Evolutionary conservation across 2,113 vertebrate genomes (phyloP), one percentile per base, ranked within the genome.

Genomic region (Dipodomys stephensi): DNA sequence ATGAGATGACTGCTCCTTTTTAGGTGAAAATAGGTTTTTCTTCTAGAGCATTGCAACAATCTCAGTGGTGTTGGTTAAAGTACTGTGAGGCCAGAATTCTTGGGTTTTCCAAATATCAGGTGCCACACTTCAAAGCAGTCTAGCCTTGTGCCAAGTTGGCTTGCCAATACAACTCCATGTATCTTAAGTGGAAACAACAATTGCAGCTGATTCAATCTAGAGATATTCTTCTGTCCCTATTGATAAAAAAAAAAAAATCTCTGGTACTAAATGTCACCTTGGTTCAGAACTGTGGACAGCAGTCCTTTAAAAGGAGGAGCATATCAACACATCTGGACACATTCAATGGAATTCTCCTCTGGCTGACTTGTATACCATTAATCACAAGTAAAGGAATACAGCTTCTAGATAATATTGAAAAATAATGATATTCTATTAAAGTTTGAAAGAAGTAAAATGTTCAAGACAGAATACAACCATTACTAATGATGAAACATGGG

Each of bases 211-310:
- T 82, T 65, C 53, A 71, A 30, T 87, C 69, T 49, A 81, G 18
- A 65, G 16, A 9, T 2, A 3, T 44, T 85, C 53, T 87, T 83
- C 39, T 77, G 60, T 78, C 20, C 86, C 22, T 44, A 18, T 72
- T 5, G 0, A 84, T 79, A 87, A 94, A 80, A 10, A 28, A n/a
- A 69, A 94, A 80, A 10, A 28, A 69, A 53, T 91, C 53, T 22
- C 19, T 90, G 62, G 39, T 88, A 80, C 11, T 94, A 91, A 92
- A 92, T 89, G 27, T 91, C 74, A 93, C 81, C 77, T 67, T 90
- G 65, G 32, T 83, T 93, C 91, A 91, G 71, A 7, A 27, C 39
- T 79, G 60, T 53, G 62, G 44, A 81, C 7, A 90, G 64, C 28
- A 87, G 39, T 91, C 15, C 74, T 5, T 76, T 12, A 46, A 76